These are phyloP conservation scores for Listronotus oregonensis DNA, from an alignment of 1,140 invertebrate species.

Conservation along the genomic window DNA sequence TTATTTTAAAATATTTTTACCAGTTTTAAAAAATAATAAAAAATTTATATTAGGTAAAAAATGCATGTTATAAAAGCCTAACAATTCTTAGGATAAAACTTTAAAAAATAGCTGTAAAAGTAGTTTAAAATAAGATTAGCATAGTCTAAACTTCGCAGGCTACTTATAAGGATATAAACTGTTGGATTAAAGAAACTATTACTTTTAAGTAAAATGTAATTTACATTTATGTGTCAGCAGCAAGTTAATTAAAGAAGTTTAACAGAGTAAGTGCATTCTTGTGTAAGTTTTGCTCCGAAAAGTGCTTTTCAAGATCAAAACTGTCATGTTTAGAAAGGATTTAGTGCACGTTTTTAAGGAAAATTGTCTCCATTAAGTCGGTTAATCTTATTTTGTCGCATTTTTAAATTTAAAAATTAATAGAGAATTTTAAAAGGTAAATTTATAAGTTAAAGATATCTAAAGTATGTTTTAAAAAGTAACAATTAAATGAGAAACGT, in stretches of 20 bases:
- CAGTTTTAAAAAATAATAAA: too few species aligned
- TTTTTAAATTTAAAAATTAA: too few species aligned
- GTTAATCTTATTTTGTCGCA: slow-evolving; percentile 13
- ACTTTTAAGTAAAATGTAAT: slow-evolving; percentile 46
- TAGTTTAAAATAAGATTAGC: background rate
- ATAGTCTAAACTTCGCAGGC: slow-evolving; percentile 11
- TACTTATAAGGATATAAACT: slow-evolving; percentile 17
- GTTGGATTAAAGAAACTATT: slow-evolving; percentile 29
- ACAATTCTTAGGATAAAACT: background rate
- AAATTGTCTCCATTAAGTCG: slow-evolving; percentile 17
- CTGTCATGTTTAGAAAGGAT: slow-evolving; percentile 32
- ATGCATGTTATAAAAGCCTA: too few species aligned
- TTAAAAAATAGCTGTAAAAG: background rate
- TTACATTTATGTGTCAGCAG: slow-evolving; percentile 50
- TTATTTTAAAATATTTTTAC: too few species aligned
- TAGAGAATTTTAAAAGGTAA: too few species aligned
- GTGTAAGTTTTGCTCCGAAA: slow-evolving; percentile 41
- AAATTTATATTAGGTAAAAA: too few species aligned
- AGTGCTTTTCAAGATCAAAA: slow-evolving; percentile 12
- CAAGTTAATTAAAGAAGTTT: slow-evolving; percentile 52
- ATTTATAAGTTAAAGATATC: too few species aligned
- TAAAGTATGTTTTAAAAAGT: too few species aligned
- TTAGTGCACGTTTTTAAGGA: slow-evolving; percentile 12
- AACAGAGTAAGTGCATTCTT: slow-evolving; percentile 53
- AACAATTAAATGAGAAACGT: too few species aligned